Evolutionary conservation across 30 jellyfish, hydroid and myxozoan genomes (phyloP).

Genomic region (Aurelia coerulea): DNA sequence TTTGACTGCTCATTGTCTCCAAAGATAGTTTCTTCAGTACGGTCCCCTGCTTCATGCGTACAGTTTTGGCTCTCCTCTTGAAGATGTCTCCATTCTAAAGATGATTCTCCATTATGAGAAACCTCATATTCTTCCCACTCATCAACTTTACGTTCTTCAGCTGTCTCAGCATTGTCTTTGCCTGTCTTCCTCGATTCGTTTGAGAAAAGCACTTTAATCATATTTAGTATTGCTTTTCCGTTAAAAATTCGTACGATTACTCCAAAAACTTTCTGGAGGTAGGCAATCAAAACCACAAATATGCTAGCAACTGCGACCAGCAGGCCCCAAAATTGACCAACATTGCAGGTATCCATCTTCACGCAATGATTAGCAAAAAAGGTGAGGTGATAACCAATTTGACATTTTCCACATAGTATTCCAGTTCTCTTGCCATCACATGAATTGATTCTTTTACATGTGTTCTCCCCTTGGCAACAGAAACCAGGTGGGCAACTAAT

Average conservation of each 20-base stretch:
- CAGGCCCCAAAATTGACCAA: neutral
- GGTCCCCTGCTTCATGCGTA: no score
- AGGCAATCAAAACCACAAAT: neutral
- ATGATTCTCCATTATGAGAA: no score
- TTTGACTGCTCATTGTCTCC: neutral
- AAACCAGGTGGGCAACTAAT: slow-evolving; percentile 29
- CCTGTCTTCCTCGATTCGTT: neutral
- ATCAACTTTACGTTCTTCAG: neutral
- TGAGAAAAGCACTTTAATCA: neutral
- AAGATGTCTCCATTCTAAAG: no score
- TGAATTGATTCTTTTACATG: neutral
- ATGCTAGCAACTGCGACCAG: neutral
- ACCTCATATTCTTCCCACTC: neutral
- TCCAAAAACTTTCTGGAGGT: neutral
- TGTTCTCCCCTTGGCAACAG: slow-evolving; percentile 1
- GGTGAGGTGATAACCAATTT: neutral
- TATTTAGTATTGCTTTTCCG: neutral
- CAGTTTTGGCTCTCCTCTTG: neutral
- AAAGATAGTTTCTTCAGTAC: neutral
- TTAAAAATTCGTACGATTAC: neutral
- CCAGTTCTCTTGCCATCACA: slow-evolving; percentile 1
- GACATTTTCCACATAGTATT: neutral
- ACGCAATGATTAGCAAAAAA: neutral
- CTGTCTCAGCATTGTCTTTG: neutral
- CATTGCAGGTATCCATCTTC: neutral